These are phyloP conservation scores for Catalaphyllia jardinei DNA, from an alignment of 64 coral and sea anemone species.

Conservation along the genomic window DNA sequence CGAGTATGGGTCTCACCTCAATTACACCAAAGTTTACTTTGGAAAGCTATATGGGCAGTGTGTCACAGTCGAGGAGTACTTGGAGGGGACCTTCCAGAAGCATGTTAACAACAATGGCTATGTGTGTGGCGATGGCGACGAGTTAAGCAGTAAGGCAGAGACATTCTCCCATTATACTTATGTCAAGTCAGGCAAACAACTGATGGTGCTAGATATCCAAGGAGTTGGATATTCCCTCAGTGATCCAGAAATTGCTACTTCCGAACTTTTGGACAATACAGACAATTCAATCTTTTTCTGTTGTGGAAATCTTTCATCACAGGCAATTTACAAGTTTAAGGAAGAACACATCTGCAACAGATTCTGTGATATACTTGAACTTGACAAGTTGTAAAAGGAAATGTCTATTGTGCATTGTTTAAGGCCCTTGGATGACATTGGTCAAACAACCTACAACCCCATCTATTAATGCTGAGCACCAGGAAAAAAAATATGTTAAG, in stretches of 20 bases:
- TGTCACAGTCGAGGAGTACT: conserved; percentile 42
- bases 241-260: conserved; percentile 61
- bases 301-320: conserved; percentile 55
- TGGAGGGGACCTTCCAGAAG: conserved; percentile 73
- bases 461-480: no score
- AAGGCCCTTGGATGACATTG: no score
- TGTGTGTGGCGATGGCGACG: background rate
- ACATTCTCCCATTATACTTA: conserved; percentile 62
- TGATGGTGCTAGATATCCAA: conserved; percentile 70
- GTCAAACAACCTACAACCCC: no score
- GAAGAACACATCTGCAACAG: conserved; percentile 60
- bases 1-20: conserved; percentile 18
- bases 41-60: conserved; percentile 19
- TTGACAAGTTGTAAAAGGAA: background rate
- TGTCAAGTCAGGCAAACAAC: conserved; percentile 56
- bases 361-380: conserved; percentile 55
- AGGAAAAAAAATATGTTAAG: no score
- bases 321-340: conserved; percentile 49
- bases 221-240: conserved; percentile 52
- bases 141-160: conserved; percentile 49
- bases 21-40: conserved; percentile 17
- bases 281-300: conserved; percentile 68
- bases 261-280: conserved; percentile 1
- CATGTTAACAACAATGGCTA: no score
- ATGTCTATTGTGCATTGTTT: no score